These are phyloP conservation scores for Serripes groenlandicus DNA, from an alignment of 2,888 invertebrate species.

Conservation along the genomic window DNA sequence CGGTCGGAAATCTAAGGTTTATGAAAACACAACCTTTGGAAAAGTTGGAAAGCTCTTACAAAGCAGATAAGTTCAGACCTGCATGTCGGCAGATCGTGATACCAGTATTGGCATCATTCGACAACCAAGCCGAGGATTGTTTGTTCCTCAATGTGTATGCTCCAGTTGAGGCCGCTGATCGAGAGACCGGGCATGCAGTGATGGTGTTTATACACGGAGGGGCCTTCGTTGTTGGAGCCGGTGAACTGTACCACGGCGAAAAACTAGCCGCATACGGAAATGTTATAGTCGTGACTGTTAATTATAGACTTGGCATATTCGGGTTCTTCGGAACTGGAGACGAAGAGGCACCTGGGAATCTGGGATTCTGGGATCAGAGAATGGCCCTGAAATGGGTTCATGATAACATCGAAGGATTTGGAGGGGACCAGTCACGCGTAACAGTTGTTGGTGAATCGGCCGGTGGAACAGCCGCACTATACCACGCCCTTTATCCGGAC, in stretches of 20 bases:
- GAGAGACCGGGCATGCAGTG: not conserved
- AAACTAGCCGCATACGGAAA: slow-evolving; percentile 7
- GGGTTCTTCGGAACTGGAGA: slow-evolving; percentile 19
- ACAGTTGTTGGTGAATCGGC: slow-evolving; percentile 25
- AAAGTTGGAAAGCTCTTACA: not conserved
- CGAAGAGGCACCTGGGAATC: slow-evolving; percentile 7
- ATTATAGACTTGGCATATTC: slow-evolving; percentile 3
- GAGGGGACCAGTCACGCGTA: not conserved
- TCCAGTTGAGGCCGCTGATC: slow-evolving; percentile 5
- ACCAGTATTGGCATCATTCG: not conserved
- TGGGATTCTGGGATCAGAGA: slow-evolving; percentile 21
- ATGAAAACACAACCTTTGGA: not conserved
- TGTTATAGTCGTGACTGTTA: slow-evolving; percentile 19
- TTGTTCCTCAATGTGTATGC: slow-evolving; percentile 14
- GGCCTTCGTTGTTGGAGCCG: slow-evolving; percentile 3
- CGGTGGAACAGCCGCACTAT: not conserved
- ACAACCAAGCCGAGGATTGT: slow-evolving; percentile 15
- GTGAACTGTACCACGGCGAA: not conserved
- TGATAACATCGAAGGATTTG: slow-evolving; percentile 14
- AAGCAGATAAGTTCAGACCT: not conserved
- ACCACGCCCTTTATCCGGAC: not conserved
- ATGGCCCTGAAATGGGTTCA: slow-evolving; percentile 14
- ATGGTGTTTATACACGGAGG: slow-evolving; percentile 29
- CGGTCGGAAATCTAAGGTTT: not conserved
- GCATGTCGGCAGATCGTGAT: not conserved